Conservation (phyloP, 2,113 vertebrate genomes). For the Conger conger region DNA sequence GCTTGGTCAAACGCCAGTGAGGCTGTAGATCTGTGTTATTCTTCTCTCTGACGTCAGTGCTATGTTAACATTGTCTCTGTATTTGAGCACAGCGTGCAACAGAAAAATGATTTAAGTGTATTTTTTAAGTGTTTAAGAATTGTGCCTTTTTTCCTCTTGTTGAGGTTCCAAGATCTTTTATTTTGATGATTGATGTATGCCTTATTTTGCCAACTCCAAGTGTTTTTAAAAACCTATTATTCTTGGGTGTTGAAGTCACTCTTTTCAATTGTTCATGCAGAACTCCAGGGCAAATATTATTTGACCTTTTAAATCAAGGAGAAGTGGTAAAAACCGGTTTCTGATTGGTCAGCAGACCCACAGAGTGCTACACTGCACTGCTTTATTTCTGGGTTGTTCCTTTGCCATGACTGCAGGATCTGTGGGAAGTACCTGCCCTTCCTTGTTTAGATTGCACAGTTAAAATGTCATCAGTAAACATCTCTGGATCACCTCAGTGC, state of each 20-base stretch:
- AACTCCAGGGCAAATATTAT: not conserved
- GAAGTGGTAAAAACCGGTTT: not conserved
- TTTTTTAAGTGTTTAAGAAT: not conserved
- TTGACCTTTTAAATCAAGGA: constrained; percentile 1
- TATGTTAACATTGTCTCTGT: not conserved
- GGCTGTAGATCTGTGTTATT: not conserved
- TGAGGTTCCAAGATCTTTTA: not conserved
- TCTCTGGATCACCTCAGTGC: not conserved
- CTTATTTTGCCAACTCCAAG: not conserved
- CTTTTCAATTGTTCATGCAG: not conserved
- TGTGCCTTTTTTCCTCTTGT: not conserved
- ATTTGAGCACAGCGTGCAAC: not conserved
- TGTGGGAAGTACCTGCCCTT: constrained; percentile 27
- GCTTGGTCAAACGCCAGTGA: not conserved
- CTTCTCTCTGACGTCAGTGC: not conserved
- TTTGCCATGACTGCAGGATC: not conserved
- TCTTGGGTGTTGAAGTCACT: not conserved
- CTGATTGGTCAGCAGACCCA: not conserved
- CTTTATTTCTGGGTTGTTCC: not conserved
- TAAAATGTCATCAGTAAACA: constrained; percentile 10
- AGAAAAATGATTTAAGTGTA: not conserved
- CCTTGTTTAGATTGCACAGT: constrained; percentile 8
- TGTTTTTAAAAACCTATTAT: not conserved
- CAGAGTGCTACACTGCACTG: not conserved
- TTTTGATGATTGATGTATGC: not conserved